These are phyloP conservation scores for Oplegnathus fasciatus DNA, from an alignment of 2,113 vertebrate genomes.

Conservation along the genomic window DNA sequence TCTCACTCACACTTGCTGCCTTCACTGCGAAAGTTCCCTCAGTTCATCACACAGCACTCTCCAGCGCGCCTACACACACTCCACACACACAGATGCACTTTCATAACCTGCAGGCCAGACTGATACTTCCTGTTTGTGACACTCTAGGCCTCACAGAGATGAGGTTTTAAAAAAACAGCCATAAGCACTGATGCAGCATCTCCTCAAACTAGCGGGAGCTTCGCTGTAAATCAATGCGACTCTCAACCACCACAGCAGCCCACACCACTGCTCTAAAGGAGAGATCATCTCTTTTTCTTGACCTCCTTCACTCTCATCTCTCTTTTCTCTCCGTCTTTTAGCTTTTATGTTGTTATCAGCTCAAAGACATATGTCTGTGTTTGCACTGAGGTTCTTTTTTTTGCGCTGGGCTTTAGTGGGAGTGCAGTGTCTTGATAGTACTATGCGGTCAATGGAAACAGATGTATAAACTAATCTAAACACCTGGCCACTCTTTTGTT, in stretches of 20 bases:
- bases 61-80: too few relatives aligned
- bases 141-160: constrained; percentile 9
- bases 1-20: too few relatives aligned
- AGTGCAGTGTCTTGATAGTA: background rate
- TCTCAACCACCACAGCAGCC: background rate
- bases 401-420: background rate
- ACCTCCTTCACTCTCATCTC: background rate
- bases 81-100: background rate
- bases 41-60: background rate
- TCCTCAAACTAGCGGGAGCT: background rate
- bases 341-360: constrained; percentile 8
- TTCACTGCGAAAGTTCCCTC: constrained; percentile 13
- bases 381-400: constrained; percentile 10
- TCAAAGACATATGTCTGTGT: constrained; percentile 30
- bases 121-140: constrained; percentile 23
- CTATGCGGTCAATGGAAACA: background rate
- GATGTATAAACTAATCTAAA: constrained; percentile 6
- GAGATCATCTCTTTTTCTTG: background rate
- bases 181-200: background rate
- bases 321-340: constrained; percentile 25
- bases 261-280: background rate
- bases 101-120: constrained; percentile 3
- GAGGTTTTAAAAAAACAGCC: constrained; percentile 21
- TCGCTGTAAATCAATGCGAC: constrained; percentile 16
- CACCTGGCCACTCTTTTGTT: background rate